These are phyloP conservation scores for Gorsachius goisagi DNA, from an alignment of 2,113 vertebrate genomes.

Conservation along the genomic window DNA sequence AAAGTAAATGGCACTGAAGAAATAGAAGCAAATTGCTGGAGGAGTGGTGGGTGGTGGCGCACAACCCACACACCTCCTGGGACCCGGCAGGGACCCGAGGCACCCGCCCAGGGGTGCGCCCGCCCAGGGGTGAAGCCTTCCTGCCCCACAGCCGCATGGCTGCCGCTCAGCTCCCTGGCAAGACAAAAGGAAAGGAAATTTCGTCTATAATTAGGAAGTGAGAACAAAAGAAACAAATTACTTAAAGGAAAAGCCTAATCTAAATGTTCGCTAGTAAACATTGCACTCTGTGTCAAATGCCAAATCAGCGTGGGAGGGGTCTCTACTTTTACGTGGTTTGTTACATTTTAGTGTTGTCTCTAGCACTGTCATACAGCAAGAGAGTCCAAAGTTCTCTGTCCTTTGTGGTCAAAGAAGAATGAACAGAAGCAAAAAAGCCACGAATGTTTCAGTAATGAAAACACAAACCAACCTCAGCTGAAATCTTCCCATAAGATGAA, in stretches of 20 bases:
- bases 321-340: neutral
- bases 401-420: neutral
- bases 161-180: neutral
- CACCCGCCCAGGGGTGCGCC: neutral
- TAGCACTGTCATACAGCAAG: neutral
- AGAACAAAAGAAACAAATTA: slow-evolving; percentile 61
- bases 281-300: neutral
- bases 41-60: neutral
- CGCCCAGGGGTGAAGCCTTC: neutral
- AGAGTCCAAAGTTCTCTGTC: neutral
- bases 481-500: neutral
- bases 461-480: neutral
- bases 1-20: neutral
- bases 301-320: neutral
- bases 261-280: neutral
- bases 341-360: neutral
- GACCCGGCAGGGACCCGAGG: neutral
- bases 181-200: slow-evolving; percentile 56
- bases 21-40: neutral
- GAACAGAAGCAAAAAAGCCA: neutral
- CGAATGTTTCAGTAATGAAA: neutral
- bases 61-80: neutral
- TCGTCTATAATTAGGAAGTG: slow-evolving; percentile 34
- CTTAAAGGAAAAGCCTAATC: slow-evolving; percentile 61
- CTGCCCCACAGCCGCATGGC: neutral